Evolutionary conservation across 2,113 vertebrate species (phyloP), one percentile per base, ranked within the genome.

Genomic region (Ochotona curzoniae): DNA sequence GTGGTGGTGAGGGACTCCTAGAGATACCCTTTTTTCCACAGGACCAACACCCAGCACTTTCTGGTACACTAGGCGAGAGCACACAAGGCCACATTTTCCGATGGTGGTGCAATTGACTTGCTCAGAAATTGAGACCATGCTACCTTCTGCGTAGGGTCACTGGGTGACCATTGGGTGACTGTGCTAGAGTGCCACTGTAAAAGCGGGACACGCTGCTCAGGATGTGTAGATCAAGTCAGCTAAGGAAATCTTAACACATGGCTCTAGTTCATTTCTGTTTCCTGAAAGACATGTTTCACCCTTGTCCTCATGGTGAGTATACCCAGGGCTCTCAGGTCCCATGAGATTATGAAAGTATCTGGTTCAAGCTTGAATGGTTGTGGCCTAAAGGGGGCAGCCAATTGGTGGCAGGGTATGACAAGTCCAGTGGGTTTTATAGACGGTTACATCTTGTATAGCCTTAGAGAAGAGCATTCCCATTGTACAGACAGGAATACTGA

Each of bases 311-410:
- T 8, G 15, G n/a, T 61, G 35, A 67, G 20, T 8, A 26, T 49
- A 12, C 20, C 0, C 5, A 23, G 0, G 0, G 2, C 69, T 66
- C 18, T 69, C 18, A 14, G 35, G 17, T 21, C 20, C 47, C 32
- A 8, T 11, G 32, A 30, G 26, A 60, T 71, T n/a, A 11, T 79
- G 32, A 74, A 67, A 35, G 44, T 67, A 38, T 0, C 28, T 74
- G 57, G 25, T 35, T 80, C 26, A 32, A 15, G 57, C 1, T 7
- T 20, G 57, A 1, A 4, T 12, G 3, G n/a, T 32, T 67, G 44
- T 91, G 75, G n/a, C 23, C n/a, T 83, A 47, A 79, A 51, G n/a
- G 47, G 54, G 70, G 38, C 8, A 63, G 28, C 2, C 17, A 17
- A 17, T 82, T 67, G 35, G 81, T 47, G 49, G 64, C 38, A 51